Evolutionary conservation across 2,113 vertebrate genomes (phyloP), one percentile per base, ranked within the genome.

Genomic region (Oophaga pumilio): DNA sequence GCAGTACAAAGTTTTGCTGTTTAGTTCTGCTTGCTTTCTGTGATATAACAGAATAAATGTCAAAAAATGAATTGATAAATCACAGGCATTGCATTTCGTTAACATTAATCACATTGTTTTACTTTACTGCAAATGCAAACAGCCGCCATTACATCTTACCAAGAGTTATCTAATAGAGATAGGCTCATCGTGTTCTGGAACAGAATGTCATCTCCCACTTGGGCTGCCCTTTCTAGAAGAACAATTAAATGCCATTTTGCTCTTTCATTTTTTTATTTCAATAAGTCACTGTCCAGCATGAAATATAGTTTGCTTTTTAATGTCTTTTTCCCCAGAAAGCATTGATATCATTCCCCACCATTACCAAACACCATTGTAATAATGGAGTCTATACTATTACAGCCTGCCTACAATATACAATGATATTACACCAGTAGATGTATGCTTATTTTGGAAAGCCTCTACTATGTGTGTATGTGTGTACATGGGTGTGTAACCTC

Each of bases 211-310:
- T 62, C 78, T 87, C 86, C 78, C 78, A 60, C 53, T 24, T 76
- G 69, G 57, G 33, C 53, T 83, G 68, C 57, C 77, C 78, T 87
- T 87, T 87, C 57, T 73, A 64, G 17, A 52, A 69, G 33, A 87
- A 82, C 66, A 87, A 87, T 73, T 28, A 82, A 87, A 82, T 83
- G 56, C 60, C 59, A 87, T 76, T 80, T 87, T 64, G 69, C 24
- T 15, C 69, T 82, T 83, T 56, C 57, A 73, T 56, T 74, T 83
- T 43, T 69, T 87, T 52, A 53, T 76, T 82, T 62, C 71, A 76
- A 74, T 76, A 87, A 82, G 17, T 76, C 69, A 62, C 71, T 60
- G 26, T 76, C n/a, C 84, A 60, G n/a, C 28, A 56, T 49, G 64
- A n/a, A 52, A 69, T 53, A 68, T 26, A 50, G 22, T 52, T n/a